Evolutionary conservation across 2,888 invertebrate genomes (phyloP).

Genomic region (Lamellibrachia columna): DNA sequence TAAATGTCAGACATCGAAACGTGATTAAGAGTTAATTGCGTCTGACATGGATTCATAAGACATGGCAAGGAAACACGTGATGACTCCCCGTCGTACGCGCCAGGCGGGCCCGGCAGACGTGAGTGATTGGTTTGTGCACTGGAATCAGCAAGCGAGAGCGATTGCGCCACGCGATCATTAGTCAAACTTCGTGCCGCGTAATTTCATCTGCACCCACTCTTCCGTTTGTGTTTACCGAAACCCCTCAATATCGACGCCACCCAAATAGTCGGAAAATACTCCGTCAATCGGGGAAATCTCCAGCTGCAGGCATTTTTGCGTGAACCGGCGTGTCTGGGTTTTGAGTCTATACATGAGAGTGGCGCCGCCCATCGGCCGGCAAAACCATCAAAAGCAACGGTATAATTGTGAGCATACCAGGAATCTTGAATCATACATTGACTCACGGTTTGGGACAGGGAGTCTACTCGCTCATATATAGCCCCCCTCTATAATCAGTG

Average conservation of each 20-base stretch:
- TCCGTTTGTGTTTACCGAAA: background rate
- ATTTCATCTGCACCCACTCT: background rate
- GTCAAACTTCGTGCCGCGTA: background rate
- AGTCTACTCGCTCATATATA: too few species aligned
- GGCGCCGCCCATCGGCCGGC: background rate
- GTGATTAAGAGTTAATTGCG: background rate
- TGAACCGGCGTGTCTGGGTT: background rate
- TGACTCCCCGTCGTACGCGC: too few species aligned
- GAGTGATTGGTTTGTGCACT: background rate
- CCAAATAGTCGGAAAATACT: background rate
- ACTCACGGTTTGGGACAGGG: too few species aligned
- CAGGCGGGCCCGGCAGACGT: background rate
- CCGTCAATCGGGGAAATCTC: background rate
- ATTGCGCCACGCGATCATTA: background rate
- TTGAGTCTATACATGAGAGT: background rate
- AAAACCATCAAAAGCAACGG: background rate
- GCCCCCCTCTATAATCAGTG: too few species aligned
- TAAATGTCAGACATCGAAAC: background rate
- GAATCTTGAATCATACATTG: too few species aligned
- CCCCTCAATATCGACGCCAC: background rate
- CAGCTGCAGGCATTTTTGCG: background rate
- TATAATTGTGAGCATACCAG: background rate
- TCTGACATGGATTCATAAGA: background rate
- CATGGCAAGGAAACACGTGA: background rate
- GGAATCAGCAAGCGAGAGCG: background rate